Conservation (phyloP, 2,797 vertebrate species). For the Periophthalmus magnuspinnatus region DNA sequence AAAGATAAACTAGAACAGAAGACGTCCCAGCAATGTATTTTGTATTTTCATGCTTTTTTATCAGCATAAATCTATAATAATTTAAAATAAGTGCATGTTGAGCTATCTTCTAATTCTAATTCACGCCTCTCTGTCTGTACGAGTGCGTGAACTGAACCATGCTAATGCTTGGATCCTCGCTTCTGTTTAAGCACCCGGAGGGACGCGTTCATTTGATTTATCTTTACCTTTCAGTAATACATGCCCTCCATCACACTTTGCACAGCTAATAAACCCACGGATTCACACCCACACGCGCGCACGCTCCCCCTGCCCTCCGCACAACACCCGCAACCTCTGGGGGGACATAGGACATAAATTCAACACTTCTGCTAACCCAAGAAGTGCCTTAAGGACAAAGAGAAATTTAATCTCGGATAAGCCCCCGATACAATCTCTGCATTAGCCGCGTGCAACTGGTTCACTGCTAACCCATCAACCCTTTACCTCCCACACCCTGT, state of each 20-base stretch:
- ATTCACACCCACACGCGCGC: constrained; percentile 31
- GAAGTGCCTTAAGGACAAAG: constrained; percentile 79
- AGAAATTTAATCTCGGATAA: constrained; percentile 80
- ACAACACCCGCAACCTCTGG: constrained; percentile 49
- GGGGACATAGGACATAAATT: constrained; percentile 73
- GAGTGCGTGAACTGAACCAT: constrained; percentile 22
- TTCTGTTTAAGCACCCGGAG: constrained; percentile 23
- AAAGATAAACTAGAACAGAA: neutral
- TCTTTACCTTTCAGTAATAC: constrained; percentile 53
- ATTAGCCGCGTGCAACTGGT: constrained; percentile 72
- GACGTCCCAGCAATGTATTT: neutral
- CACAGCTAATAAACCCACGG: constrained; percentile 57
- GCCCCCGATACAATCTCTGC: constrained; percentile 76
- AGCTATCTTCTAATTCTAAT: constrained; percentile 18
- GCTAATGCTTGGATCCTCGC: constrained; percentile 29
- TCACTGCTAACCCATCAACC: constrained; percentile 72
- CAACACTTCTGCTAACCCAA: constrained; percentile 70
- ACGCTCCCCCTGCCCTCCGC: constrained; percentile 38
- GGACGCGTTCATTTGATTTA: constrained; percentile 52
- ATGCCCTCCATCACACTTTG: constrained; percentile 41
- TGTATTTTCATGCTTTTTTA: neutral
- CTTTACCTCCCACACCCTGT: constrained; percentile 64
- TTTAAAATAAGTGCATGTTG: constrained; percentile 10
- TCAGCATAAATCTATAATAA: constrained; percentile 18
- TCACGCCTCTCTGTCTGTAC: constrained; percentile 22